Conservation (phyloP, 1,140 invertebrate species). For the Panulirus ornatus region DNA sequence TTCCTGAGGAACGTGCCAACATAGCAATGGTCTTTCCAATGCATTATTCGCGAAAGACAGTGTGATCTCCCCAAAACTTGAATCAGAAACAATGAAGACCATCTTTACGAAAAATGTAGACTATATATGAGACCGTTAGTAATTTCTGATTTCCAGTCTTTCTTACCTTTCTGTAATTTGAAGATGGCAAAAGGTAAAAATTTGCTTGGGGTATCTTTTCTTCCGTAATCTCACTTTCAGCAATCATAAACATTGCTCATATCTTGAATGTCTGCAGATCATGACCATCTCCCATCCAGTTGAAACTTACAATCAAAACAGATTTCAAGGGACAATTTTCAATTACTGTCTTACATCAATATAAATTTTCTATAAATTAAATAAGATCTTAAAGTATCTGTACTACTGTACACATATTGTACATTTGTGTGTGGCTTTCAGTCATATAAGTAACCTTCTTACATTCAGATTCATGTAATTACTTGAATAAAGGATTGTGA, state of each 20-base stretch:
- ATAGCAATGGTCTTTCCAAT: neutral
- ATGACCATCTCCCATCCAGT: too few relatives aligned
- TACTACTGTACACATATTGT: neutral
- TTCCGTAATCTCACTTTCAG: too few relatives aligned
- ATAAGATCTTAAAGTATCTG: neutral
- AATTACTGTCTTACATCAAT: neutral
- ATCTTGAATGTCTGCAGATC: too few relatives aligned
- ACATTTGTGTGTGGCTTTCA: neutral
- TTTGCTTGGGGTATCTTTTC: too few relatives aligned
- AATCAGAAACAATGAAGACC: slow-evolving; percentile 9
- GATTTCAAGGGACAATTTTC: neutral
- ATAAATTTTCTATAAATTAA: neutral
- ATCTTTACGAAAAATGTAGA: neutral
- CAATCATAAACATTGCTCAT: too few relatives aligned
- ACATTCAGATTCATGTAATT: neutral
- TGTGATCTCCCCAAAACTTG: neutral
- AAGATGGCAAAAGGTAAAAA: too few relatives aligned
- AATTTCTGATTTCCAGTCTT: slow-evolving; percentile 1
- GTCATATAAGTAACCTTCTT: neutral
- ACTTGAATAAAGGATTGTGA: neutral
- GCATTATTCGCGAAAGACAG: neutral
- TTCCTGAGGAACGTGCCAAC: slow-evolving; percentile 40
- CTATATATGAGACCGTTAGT: neutral
- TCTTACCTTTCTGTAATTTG: too few relatives aligned
- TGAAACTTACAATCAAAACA: neutral